phyloP scores from a whole-genome alignment of 2,888 invertebrate genomes.

The Poecilus cupreus region DNA sequence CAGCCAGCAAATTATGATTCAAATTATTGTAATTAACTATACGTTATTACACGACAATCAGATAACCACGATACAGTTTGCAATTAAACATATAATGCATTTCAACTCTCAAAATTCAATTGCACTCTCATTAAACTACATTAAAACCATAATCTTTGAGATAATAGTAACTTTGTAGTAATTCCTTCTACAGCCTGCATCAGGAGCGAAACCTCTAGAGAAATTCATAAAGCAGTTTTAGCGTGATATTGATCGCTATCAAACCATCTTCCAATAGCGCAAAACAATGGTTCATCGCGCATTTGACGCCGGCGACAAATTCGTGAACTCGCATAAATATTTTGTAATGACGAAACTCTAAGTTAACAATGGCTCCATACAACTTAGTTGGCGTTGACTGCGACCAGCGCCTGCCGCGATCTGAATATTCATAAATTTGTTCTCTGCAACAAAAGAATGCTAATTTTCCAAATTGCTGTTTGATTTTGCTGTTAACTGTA shows the following conservation, averaged over 20 bases:
- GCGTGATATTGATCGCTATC: background rate
- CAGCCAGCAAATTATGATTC: too few relatives aligned
- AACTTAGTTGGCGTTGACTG: background rate
- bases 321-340: conserved; percentile 39
- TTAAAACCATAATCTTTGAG: too few relatives aligned
- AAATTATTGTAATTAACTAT: too few relatives aligned
- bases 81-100: too few relatives aligned
- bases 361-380: conserved; percentile 15
- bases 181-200: too few relatives aligned
- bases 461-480: conserved; percentile 46
- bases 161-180: too few relatives aligned
- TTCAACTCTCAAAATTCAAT: too few relatives aligned
- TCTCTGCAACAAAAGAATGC: conserved; percentile 48
- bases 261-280: background rate
- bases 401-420: background rate
- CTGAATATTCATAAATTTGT: conserved; percentile 53
- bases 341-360: conserved; percentile 12
- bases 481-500: conserved; percentile 43
- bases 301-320: background rate
- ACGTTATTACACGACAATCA: too few relatives aligned
- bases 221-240: background rate
- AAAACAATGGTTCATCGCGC: background rate
- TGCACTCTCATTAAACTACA: too few relatives aligned
- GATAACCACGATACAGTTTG: too few relatives aligned
- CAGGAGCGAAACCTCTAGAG: too few relatives aligned